Evolutionary conservation across 2,113 vertebrate species (phyloP).

Genomic region (Casuarius casuarius): DNA sequence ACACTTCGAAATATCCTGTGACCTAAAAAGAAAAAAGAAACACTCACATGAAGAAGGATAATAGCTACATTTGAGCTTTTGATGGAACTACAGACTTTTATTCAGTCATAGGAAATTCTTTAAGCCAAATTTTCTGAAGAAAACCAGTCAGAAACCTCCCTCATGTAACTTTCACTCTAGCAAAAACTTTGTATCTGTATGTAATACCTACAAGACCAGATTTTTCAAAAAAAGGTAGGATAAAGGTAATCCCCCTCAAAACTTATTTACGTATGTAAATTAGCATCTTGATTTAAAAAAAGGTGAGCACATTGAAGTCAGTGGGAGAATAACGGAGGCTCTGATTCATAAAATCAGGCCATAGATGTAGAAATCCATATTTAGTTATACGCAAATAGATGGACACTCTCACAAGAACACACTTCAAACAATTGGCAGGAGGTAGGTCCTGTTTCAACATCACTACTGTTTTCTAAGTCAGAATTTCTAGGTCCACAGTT

Average conservation of each 20-base stretch:
- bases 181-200: neutral
- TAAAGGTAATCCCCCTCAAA: neutral
- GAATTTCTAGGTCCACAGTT: neutral
- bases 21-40: neutral
- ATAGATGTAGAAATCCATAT: neutral
- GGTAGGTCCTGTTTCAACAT: neutral
- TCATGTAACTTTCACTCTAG: neutral
- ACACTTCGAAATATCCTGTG: neutral
- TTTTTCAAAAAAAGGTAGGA: neutral
- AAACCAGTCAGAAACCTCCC: neutral
- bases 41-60: neutral
- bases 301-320: neutral
- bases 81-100: neutral
- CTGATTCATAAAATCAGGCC: neutral
- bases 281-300: neutral
- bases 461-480: neutral
- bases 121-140: neutral
- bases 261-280: neutral
- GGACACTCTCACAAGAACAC: neutral
- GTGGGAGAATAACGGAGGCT: neutral
- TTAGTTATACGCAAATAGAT: neutral
- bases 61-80: neutral
- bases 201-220: no score
- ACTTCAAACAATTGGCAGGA: neutral
- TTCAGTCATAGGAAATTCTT: neutral